phyloP scores from a whole-genome alignment of 1,140 invertebrate species.

The Batillaria attramentaria region DNA sequence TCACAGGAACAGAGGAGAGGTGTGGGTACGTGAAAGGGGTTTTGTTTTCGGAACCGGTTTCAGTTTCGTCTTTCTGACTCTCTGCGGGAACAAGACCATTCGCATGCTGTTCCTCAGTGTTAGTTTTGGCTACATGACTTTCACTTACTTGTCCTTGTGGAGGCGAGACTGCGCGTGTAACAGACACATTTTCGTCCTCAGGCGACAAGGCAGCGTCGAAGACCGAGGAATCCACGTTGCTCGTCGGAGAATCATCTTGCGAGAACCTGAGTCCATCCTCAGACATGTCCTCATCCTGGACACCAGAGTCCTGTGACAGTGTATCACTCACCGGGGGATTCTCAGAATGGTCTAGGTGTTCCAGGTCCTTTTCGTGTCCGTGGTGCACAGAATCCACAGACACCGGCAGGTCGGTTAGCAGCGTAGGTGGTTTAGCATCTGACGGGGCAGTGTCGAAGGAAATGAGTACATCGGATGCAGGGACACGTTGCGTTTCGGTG shows the following conservation, averaged over 20 bases:
- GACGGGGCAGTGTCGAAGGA: constrained; percentile 6
- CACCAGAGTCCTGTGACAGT: constrained; percentile 25
- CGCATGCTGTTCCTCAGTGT: too few species aligned
- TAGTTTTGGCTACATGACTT: too few species aligned
- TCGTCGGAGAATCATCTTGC: constrained; percentile 25
- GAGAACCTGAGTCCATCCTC: constrained; percentile 27
- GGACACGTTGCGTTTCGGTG: too few species aligned
- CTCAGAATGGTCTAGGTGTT: background rate
- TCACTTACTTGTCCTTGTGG: too few species aligned
- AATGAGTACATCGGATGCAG: constrained; percentile 9
- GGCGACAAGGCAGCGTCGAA: constrained; percentile 9
- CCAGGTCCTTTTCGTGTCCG: background rate
- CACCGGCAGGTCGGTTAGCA: background rate
- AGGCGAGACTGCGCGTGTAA: too few species aligned
- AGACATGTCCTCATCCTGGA: constrained; percentile 29
- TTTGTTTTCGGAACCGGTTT: too few species aligned
- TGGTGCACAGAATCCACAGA: too few species aligned
- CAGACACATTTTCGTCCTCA: background rate
- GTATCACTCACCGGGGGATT: constrained; percentile 27
- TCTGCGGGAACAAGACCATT: too few species aligned
- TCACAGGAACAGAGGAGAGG: too few species aligned
- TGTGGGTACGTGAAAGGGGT: too few species aligned
- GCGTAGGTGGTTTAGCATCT: background rate
- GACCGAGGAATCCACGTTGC: constrained; percentile 9
- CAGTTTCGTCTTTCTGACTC: too few species aligned